Conservation (phyloP, 2,797 vertebrate species). For the Tympanoctomys barrerae region DNA sequence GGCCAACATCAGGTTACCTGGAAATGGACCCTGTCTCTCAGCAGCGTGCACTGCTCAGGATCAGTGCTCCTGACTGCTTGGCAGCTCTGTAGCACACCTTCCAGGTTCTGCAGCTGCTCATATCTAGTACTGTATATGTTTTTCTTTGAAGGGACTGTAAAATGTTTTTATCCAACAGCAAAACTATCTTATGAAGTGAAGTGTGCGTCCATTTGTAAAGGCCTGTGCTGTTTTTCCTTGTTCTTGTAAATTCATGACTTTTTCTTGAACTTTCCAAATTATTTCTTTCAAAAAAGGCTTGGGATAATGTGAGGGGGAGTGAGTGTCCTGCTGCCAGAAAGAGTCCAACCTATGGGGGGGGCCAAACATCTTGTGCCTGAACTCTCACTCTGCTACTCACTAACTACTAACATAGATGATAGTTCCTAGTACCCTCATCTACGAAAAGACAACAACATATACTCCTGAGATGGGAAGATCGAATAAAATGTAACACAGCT, state of each 20-base stretch:
- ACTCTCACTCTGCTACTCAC: not conserved
- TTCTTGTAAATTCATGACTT: not conserved
- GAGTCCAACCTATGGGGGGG: not conserved
- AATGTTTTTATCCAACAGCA: not conserved
- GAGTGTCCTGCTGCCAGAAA: not conserved
- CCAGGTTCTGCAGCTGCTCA: not conserved
- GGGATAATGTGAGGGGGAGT: not conserved
- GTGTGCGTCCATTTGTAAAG: not conserved
- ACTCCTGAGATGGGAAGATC: not conserved
- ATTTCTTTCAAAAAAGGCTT: not conserved
- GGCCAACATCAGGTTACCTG: not conserved
- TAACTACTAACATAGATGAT: not conserved
- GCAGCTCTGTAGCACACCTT: not conserved
- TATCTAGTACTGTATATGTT: not conserved
- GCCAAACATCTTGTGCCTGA: not conserved
- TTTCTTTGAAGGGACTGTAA: not conserved
- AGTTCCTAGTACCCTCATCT: not conserved
- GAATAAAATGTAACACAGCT: conserved; percentile 5
- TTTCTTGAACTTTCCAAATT: conserved; percentile 36
- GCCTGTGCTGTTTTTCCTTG: not conserved
- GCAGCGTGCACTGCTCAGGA: not conserved
- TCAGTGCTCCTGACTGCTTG: not conserved
- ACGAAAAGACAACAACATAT: not conserved
- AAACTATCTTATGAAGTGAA: not conserved
- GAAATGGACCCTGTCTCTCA: not conserved